Percentiles rank a stretch among this genome's conserved stretches.
These are phyloP conservation scores for Oscheius sp. DNA, from an alignment of 2,888 invertebrate species.

Conservation along the genomic window DNA sequence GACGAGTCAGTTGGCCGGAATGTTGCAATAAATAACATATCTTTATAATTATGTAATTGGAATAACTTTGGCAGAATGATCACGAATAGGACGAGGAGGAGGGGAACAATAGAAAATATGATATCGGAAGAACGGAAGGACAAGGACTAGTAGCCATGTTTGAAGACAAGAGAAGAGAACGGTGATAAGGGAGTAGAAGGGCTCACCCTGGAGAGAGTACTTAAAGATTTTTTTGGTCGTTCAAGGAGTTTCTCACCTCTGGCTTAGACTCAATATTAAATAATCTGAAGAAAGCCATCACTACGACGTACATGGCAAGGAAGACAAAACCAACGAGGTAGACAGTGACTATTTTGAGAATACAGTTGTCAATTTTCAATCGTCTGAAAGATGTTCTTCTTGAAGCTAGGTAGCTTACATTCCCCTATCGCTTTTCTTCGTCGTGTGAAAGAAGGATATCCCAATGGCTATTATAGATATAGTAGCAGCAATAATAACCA, in stretches of 20 bases:
- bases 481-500: neutral
- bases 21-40: neutral
- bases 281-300: neutral
- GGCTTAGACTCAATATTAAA: neutral
- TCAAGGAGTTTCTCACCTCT: neutral
- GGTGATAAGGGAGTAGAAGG: slow-evolving; percentile 9
- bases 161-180: slow-evolving; percentile 6
- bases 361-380: slow-evolving; percentile 4
- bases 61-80: neutral
- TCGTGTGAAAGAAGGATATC: neutral
- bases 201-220: neutral
- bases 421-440: slow-evolving; percentile 1
- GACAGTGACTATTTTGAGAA: neutral
- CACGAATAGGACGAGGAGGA: neutral
- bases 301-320: neutral
- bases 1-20: neutral
- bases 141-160: neutral
- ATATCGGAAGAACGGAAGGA: slow-evolving; percentile 13
- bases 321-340: neutral
- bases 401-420: neutral
- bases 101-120: neutral
- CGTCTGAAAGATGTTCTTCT: neutral
- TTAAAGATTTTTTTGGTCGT: slow-evolving; percentile 1
- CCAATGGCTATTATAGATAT: neutral
- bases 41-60: neutral